These are phyloP conservation scores for Pardalotus punctatus DNA, from an alignment of 2,113 vertebrate genomes.

Conservation along the genomic window DNA sequence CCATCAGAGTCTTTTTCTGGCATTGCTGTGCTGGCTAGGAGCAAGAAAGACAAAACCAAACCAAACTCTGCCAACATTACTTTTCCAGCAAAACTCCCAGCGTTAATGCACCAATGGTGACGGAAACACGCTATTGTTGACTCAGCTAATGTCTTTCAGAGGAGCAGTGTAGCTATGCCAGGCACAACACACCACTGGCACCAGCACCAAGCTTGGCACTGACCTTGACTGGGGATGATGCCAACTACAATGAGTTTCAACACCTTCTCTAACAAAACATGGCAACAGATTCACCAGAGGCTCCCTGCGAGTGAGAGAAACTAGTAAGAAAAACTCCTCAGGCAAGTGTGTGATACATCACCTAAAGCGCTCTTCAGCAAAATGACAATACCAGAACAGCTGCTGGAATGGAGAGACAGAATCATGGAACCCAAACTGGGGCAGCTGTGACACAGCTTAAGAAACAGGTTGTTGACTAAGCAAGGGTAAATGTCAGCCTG, in stretches of 20 bases:
- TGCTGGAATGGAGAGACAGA: background rate
- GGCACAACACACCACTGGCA: slow-evolving; percentile 34
- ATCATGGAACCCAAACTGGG: background rate
- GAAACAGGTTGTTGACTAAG: background rate
- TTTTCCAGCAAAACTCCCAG: slow-evolving; percentile 45
- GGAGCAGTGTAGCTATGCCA: background rate
- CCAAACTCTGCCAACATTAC: background rate
- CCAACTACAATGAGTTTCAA: slow-evolving; percentile 7
- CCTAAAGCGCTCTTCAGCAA: background rate
- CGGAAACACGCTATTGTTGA: background rate
- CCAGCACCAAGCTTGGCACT: background rate
- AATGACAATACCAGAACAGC: background rate
- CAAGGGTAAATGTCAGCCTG: background rate
- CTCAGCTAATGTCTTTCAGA: slow-evolving; percentile 11
- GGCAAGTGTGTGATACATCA: background rate
- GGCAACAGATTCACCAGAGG: background rate
- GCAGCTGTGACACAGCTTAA: background rate
- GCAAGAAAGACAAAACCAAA: slow-evolving; percentile 7
- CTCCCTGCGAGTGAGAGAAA: background rate
- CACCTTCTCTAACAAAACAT: slow-evolving; percentile 3
- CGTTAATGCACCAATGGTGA: background rate
- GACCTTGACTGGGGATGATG: background rate
- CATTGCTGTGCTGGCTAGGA: background rate
- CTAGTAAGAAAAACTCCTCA: background rate
- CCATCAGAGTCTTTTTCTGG: background rate